These are phyloP conservation scores for Caligus rogercresseyi DNA, from an alignment of 1,140 invertebrate species.

Conservation along the genomic window DNA sequence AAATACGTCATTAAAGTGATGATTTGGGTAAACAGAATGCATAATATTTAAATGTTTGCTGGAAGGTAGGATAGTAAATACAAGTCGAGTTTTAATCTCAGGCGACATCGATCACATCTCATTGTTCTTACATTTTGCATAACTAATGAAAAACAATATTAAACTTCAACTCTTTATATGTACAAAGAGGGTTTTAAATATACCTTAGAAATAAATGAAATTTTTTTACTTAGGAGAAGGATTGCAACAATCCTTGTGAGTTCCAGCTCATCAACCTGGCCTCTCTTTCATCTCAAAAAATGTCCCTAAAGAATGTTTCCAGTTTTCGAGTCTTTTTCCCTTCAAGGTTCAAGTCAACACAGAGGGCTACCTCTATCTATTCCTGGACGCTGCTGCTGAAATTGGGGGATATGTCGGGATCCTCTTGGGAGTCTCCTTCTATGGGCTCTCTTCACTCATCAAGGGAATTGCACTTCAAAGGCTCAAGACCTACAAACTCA, in stretches of 20 bases:
- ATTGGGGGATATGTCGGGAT: constrained; percentile 15
- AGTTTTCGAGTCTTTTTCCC: background rate
- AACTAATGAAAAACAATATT: too few species aligned
- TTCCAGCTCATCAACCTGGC: background rate
- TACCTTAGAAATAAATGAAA: too few species aligned
- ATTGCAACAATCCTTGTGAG: background rate
- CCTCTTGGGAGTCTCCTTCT: constrained; percentile 11
- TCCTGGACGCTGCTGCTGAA: constrained; percentile 5
- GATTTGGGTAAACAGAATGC: too few species aligned
- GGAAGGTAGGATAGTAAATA: too few species aligned
- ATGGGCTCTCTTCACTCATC: background rate
- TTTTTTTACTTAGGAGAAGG: background rate
- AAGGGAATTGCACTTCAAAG: background rate
- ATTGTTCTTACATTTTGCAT: too few species aligned
- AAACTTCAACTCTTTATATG: too few species aligned
- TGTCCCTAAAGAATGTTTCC: background rate
- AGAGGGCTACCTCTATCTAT: constrained; percentile 5
- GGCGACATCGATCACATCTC: too few species aligned
- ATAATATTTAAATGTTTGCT: too few species aligned
- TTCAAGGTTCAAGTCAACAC: constrained; percentile 8
- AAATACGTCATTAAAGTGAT: too few species aligned
- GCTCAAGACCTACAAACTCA: background rate
- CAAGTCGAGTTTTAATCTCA: too few species aligned
- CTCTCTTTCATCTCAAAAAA: background rate
- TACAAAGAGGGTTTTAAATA: too few species aligned